Evolutionary conservation across 2,113 vertebrate genomes (phyloP).

Genomic region (cattle (Bos taurus)): ARS-UCD2.0 NC_037328.1:6084001-6084500

Average conservation of each 20-base stretch:
- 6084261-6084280: rapidly evolving
- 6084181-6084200: too few species aligned
- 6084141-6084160: too few species aligned
- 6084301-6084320: not conserved
- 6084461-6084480: rapidly evolving
- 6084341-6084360: not conserved
- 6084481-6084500: not conserved
- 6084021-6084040: not conserved
- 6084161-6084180: too few species aligned
- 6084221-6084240: not conserved
- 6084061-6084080: not conserved
- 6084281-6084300: not conserved
- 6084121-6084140: too few species aligned
- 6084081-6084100: not conserved
- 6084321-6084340: not conserved
- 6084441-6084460: not conserved
- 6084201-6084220: too few species aligned
- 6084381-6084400: not conserved
- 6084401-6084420: not conserved
- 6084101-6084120: not conserved
- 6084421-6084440: not conserved
- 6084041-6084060: not conserved
- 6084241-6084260: not conserved
- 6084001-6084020: not conserved
- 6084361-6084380: not conserved